Base-by-base conservation (phyloP, 1,140 invertebrate genomes). In the Oscheius sp. region DNA sequence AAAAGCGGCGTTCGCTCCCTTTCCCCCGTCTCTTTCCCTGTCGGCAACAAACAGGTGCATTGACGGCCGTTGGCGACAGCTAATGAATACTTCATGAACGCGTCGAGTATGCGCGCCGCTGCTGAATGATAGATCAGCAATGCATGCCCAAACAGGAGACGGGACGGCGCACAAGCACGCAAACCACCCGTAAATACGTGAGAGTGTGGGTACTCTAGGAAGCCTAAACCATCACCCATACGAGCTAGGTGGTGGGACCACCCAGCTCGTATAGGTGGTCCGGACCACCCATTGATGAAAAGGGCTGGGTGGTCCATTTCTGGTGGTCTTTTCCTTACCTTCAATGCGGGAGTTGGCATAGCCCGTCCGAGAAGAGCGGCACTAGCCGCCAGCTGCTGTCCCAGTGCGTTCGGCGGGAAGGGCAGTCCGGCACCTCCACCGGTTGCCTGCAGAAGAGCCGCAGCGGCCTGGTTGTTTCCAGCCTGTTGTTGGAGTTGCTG, bases 111-210 rank as follows among this genome's bases (percentile, higher is more conserved):
- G 49, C 49, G 49, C 28, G 49, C 49, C 49, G 49, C 23, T 42
- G 38, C 28, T 55, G 49, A 55, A 55, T 55, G 49, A 55, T 55
- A 55, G 49, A 55, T 55, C 15, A 55, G 49, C 49, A 55, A 55
- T 55, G 49, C 49, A 55, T 55, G 23, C 23, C 7, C 7, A 55
- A 20, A 26, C 15, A 7, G 7, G 7, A 7, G 7, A 7, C 23
- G 49, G 28, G 7, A 15, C 49, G 49, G 49, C 7, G 28, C 49
- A 15, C 49, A 13, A 7, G 7, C 7, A 23, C 15, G 7, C 49
- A 23, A n/a, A n/a, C n/a, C n/a, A n/a, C n/a, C n/a, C n/a, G n/a
- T n/a, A n/a, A n/a, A n/a, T n/a, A n/a, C n/a, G n/a, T n/a, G n/a
- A n/a, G n/a, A n/a, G n/a, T n/a, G n/a, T n/a, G n/a, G n/a, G n/a